Evolutionary conservation across 2,888 invertebrate genomes (phyloP).

Genomic region (Ommatoiulus sabulosus): DNA sequence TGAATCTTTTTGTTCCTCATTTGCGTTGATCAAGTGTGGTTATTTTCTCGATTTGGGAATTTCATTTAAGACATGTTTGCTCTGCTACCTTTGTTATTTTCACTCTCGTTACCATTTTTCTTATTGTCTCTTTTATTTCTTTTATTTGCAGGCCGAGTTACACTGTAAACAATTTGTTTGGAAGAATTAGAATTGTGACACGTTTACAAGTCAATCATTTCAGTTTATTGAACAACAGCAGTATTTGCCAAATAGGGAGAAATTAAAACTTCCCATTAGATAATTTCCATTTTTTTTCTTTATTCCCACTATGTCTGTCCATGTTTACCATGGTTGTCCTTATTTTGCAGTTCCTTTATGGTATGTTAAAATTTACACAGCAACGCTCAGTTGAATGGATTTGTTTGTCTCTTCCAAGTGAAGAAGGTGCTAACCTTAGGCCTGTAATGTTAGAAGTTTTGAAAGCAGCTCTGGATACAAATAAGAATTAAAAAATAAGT

Average conservation of each 20-base stretch:
- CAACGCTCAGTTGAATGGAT: neutral
- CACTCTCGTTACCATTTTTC: neutral
- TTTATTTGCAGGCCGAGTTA: slow-evolving; percentile 66
- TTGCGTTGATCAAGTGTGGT: too few species aligned
- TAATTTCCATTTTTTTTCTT: slow-evolving; percentile 20
- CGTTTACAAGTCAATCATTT: neutral
- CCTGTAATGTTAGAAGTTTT: too few species aligned
- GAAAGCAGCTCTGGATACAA: too few species aligned
- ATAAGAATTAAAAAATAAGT: too few species aligned
- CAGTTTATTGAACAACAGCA: neutral
- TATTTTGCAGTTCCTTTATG: neutral
- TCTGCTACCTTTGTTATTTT: neutral
- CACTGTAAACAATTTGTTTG: slow-evolving; percentile 68
- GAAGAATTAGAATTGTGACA: slow-evolving; percentile 30
- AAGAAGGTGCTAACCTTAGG: too few species aligned
- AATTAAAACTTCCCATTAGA: slow-evolving; percentile 27
- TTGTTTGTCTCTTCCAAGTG: neutral
- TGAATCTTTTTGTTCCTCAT: too few species aligned
- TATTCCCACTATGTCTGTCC: neutral
- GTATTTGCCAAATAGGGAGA: slow-evolving; percentile 61
- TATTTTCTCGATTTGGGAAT: too few species aligned
- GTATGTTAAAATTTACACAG: neutral
- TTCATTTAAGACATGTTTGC: neutral
- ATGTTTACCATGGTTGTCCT: neutral
- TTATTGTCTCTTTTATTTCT: slow-evolving; percentile 60